phyloP scores from a whole-genome alignment of 2,113 vertebrate genomes.

The Chascanopsetta lugubris region DNA sequence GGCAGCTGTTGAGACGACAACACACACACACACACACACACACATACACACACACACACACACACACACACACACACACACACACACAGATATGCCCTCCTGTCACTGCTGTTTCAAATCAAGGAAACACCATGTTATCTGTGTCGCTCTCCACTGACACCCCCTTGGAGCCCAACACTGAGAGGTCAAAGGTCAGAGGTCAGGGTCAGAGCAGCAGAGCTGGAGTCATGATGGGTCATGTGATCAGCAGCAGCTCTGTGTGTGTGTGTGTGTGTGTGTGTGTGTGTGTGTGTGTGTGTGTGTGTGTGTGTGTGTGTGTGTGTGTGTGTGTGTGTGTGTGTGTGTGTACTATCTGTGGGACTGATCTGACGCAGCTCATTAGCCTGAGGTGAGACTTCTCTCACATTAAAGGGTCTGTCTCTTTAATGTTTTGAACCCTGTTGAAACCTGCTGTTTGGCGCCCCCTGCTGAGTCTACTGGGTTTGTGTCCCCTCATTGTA shows the following conservation, averaged over 20 bases:
- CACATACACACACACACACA: too few species aligned
- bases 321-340: too few species aligned
- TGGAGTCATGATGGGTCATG: too few species aligned
- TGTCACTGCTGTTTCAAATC: background rate
- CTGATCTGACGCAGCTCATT: too few species aligned
- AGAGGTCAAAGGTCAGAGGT: conserved; percentile 45
- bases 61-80: too few species aligned
- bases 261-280: too few species aligned
- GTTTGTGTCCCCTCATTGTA: background rate
- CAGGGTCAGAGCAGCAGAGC: conserved; percentile 6
- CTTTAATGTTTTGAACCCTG: background rate
- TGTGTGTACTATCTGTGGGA: too few species aligned
- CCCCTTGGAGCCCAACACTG: background rate
- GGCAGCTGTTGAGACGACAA: conserved; percentile 20
- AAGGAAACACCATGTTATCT: conserved; percentile 18
- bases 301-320: too few species aligned
- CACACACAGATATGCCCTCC: background rate
- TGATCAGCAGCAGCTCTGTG: background rate
- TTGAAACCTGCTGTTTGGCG: conserved; percentile 4
- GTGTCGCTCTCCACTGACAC: conserved; percentile 1
- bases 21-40: too few species aligned
- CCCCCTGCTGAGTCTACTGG: conserved; percentile 15
- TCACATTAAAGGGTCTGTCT: background rate
- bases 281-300: too few species aligned
- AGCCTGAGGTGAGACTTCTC: background rate